These are phyloP conservation scores for Loripinus fragilis DNA, from an alignment of 2,888 invertebrate species.

Conservation along the genomic window DNA sequence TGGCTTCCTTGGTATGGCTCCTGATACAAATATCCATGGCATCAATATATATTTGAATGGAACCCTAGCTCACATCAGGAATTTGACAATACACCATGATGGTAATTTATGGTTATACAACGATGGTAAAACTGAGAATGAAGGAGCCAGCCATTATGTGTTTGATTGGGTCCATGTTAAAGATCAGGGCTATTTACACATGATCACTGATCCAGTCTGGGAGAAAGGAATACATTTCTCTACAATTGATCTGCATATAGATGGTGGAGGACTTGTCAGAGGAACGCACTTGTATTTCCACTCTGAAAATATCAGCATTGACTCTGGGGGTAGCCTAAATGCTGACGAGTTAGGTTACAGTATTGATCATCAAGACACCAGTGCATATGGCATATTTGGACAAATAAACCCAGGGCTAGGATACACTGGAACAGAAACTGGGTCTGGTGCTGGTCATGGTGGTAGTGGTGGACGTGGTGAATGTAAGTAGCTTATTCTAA, in stretches of 20 bases:
- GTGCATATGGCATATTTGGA: constrained; percentile 44
- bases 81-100: constrained; percentile 71
- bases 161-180: constrained; percentile 73
- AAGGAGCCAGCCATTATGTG: constrained; percentile 61
- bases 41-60: constrained; percentile 73
- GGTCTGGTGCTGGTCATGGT: constrained; percentile 76
- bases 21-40: constrained; percentile 69
- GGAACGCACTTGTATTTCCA: constrained; percentile 70
- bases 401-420: constrained; percentile 72
- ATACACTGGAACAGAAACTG: constrained; percentile 40
- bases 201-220: constrained; percentile 71
- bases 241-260: constrained; percentile 66
- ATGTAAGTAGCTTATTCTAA: too few relatives aligned
- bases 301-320: constrained; percentile 71
- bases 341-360: constrained; percentile 71
- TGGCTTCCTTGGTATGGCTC: constrained; percentile 72
- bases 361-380: constrained; percentile 51
- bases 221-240: constrained; percentile 66
- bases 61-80: constrained; percentile 67
- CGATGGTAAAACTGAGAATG: constrained; percentile 62
- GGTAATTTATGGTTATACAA: constrained; percentile 70
- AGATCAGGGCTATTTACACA: constrained; percentile 68
- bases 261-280: constrained; percentile 71
- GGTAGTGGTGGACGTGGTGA: constrained; percentile 71
- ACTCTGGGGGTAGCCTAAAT: constrained; percentile 69